Conservation (phyloP, 2,113 vertebrate genomes). For the Malurus elegans region DNA sequence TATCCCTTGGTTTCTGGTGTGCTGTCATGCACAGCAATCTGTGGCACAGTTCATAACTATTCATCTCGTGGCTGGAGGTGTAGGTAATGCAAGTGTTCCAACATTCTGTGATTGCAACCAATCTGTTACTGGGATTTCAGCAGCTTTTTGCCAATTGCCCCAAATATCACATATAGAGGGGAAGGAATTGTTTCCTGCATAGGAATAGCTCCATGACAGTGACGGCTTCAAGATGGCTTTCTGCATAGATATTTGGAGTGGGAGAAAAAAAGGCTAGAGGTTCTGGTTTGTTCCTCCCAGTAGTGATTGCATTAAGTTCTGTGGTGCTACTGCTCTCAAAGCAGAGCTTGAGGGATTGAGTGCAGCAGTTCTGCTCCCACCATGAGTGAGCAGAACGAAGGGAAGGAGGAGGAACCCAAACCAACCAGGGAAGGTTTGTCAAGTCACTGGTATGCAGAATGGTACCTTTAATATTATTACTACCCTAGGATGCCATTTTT, state of each 20-base stretch:
- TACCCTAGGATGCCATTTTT: background rate
- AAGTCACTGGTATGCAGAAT: background rate
- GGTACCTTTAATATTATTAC: background rate
- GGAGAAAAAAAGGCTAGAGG: background rate
- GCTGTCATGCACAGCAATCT: background rate
- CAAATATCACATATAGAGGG: background rate
- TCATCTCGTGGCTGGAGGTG: background rate
- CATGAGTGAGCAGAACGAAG: background rate
- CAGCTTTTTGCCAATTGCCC: background rate
- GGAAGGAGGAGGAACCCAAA: background rate
- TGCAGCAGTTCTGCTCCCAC: background rate
- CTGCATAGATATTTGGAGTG: background rate
- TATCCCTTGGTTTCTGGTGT: background rate
- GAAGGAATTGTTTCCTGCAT: background rate
- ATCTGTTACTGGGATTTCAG: background rate
- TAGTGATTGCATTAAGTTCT: background rate
- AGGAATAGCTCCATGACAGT: background rate
- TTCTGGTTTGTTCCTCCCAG: background rate
- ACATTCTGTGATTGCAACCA: background rate
- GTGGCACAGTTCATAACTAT: background rate
- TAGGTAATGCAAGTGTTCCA: background rate
- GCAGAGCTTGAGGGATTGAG: background rate
- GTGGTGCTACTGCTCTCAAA: background rate
- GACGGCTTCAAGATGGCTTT: background rate
- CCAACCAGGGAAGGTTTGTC: background rate